Base-by-base conservation (phyloP, 2,888 invertebrate genomes). In the Acrocyrtus sp. region DNA sequence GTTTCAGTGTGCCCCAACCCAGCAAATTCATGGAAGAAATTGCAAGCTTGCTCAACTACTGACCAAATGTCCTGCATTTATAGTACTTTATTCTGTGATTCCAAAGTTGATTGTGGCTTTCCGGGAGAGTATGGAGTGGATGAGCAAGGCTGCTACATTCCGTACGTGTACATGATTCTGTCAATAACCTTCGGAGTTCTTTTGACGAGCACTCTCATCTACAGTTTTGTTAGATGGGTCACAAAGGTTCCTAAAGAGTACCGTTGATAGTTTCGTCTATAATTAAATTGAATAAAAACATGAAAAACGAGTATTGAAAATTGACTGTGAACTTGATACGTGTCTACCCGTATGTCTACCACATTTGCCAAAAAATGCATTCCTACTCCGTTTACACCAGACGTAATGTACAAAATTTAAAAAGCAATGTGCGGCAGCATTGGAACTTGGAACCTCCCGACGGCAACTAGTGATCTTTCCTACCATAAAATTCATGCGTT, bases 41-140 rank as follows among this genome's bases (percentile, higher is more conserved):
- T 73, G 29, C 24, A 54, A 29, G 10, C 67, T 12, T 73, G 73
- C 48, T 67, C 73, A 3, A 47, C 6, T 3, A 39, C 43, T 0
- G 56, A 73, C 17, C 19, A 45, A 27, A 60, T 67, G 54, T 53
- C 73, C 3, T 73, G 73, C 50, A 67, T 73, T 56, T 67, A 66
- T 21, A 56, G 48, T 41, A 47, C 61, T 5, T 24, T 73, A 3
- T 73, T 73, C 26, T 73, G 73, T 56, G 67, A 73, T 58, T 51
- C 54, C 15, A 73, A 73, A 51, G 29, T 73, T 43, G 73, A 73
- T 15, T 73, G 73, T 29, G 73, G 73, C n/a, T 73, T 73, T 50
- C 47, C 29, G 1, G 61, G 34, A 5, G 73, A 58, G 29, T 73
- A 56, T 34, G 73, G 61, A 1, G 50, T 73, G 17, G 73, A 73